Evolutionary conservation across 2,888 invertebrate species (phyloP), one percentile per base, ranked within the genome.

Genomic region (Diarsia brunnea): DNA sequence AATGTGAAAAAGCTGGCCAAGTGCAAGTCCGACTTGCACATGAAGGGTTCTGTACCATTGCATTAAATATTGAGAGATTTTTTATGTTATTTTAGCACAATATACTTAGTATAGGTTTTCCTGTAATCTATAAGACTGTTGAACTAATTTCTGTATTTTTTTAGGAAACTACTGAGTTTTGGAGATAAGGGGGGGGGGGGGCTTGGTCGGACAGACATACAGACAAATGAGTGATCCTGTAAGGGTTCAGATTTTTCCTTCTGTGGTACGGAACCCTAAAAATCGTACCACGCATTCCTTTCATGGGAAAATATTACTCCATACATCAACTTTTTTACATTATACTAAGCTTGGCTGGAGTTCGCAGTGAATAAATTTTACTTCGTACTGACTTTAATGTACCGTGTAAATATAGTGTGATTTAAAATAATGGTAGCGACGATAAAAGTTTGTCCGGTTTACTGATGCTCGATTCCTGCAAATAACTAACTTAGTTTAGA

Each of bases 241-340:
- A 38, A 7, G 38, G 7, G 4, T 38, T 7, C 38, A 0, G 38
- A 4, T 38, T 38, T 38, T 38, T 38, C 7, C 38, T 4, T 38
- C 7, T 38, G 38, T 8, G 38, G 7, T 38, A 38, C 38, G 38
- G 38, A 38, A 38, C 8, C 38, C 38, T 38, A 55, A 63, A 67
- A 14, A 53, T 31, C 14, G 67, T 47, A 31, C 16, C 19, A 38
- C 3, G 24, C 24, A 38, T 71, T 31, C 12, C 38, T 24, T 79
- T 73, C n/a, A 60, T 47, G 49, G 60, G 65, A 63, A 69, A 82
- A 72, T 78, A 74, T 81, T 51, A 71, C 71, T 69, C 61, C 71
- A 82, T 76, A 65, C 47, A 80, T 82, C 73, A 82, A 73, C 55
- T 65, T 73, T 73, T 72, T 68, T 49, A 70, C 79, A 65, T 82